Percentiles rank a stretch among this genome's conserved stretches.
These are phyloP conservation scores for Protobothrops flavoviridis DNA, from an alignment of 2,113 vertebrate genomes.

Conservation along the genomic window DNA sequence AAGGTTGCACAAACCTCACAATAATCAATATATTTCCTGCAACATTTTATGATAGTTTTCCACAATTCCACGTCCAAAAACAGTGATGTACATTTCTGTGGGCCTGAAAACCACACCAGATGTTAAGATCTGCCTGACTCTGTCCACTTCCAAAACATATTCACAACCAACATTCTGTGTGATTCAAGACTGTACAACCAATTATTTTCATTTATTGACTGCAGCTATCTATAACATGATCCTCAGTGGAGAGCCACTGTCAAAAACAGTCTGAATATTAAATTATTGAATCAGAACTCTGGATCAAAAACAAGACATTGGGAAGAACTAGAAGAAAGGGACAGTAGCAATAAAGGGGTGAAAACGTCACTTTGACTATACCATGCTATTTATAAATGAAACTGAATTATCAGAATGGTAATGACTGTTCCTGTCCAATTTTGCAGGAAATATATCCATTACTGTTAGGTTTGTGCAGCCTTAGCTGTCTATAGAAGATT, in stretches of 20 bases:
- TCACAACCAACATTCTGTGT: background rate
- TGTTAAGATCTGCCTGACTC: background rate
- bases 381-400: conserved; percentile 26
- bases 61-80: background rate
- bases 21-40: background rate
- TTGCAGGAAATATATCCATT: background rate
- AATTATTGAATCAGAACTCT: conserved; percentile 11
- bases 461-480: background rate
- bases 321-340: conserved; percentile 24
- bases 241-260: conserved; percentile 13
- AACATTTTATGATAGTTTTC: background rate
- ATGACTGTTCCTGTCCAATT: conserved; percentile 15
- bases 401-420: background rate
- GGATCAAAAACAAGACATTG: background rate
- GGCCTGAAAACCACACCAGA: background rate
- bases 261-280: background rate
- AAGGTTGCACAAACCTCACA: background rate
- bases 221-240: background rate
- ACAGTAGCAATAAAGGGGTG: conserved; percentile 35
- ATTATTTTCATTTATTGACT: conserved; percentile 22
- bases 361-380: background rate
- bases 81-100: background rate
- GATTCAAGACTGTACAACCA: background rate
- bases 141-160: background rate
- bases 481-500: background rate